phyloP scores from a whole-genome alignment of 2,113 vertebrate species.

The Amphiprion ocellaris region DNA sequence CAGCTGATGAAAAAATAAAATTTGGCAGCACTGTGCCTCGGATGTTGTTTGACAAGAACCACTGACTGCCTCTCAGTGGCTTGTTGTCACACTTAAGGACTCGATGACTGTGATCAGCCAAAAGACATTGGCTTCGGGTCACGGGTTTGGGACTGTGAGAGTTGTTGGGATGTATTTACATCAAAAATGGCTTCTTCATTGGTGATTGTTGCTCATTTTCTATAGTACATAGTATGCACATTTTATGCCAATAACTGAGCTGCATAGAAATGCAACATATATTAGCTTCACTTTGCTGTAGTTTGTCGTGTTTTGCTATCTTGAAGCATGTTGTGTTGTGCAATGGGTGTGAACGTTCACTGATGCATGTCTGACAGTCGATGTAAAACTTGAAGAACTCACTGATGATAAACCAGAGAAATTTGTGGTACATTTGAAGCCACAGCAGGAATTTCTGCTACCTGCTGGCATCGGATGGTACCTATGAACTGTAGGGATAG shows the following conservation, averaged over 20 bases:
- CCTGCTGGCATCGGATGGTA: background rate
- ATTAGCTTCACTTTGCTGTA: background rate
- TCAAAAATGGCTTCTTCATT: conserved; percentile 25
- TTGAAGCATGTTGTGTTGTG: background rate
- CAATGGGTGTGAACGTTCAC: background rate
- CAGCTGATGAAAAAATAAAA: background rate
- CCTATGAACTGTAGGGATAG: background rate
- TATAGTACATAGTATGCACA: background rate
- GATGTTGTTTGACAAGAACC: conserved; percentile 44
- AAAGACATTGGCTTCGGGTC: conserved; percentile 36
- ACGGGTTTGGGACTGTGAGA: conserved; percentile 15
- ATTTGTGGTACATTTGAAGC: conserved; percentile 5
- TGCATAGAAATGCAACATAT: background rate
- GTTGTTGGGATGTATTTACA: conserved; percentile 46
- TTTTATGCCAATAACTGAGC: background rate
- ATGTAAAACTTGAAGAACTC: background rate
- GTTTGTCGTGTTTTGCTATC: background rate
- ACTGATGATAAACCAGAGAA: conserved; percentile 4
- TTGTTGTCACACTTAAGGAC: conserved; percentile 42
- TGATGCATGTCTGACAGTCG: background rate
- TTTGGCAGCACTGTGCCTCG: background rate
- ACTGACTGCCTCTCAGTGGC: conserved; percentile 33
- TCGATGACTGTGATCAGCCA: conserved; percentile 47
- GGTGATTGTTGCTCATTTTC: conserved; percentile 40
- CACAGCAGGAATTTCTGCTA: background rate